These are phyloP conservation scores for Epinotia bilunana DNA, from an alignment of 2,888 invertebrate species.

Conservation along the genomic window DNA sequence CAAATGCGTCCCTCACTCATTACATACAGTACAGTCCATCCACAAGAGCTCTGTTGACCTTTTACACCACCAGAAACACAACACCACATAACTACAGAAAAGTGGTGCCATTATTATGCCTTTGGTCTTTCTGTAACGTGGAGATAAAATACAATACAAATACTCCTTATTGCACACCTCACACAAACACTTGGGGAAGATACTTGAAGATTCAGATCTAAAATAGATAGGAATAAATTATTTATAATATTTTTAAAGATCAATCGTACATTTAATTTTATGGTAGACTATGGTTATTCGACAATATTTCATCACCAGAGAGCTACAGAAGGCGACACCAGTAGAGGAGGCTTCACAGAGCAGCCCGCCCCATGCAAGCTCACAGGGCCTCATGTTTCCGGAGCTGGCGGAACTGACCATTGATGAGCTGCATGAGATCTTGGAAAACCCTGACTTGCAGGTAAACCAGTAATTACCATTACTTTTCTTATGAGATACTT, in stretches of 20 bases:
- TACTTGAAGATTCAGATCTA: not conserved
- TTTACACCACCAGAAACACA: not conserved
- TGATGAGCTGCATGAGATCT: conserved; percentile 88
- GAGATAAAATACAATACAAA: not conserved
- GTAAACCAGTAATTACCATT: conserved; percentile 47
- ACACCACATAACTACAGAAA: not conserved
- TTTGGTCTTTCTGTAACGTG: not conserved
- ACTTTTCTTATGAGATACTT: no score
- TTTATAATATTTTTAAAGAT: no score
- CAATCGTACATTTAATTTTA: no score
- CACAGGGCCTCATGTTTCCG: conserved; percentile 68
- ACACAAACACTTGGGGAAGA: no score
- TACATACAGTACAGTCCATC: no score
- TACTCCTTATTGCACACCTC: no score
- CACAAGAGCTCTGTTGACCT: not conserved
- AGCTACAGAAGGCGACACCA: conserved; percentile 86
- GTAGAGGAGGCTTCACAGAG: conserved; percentile 69
- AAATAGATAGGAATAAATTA: no score
- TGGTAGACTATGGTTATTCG: not conserved
- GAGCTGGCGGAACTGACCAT: conserved; percentile 70
- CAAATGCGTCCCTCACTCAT: no score
- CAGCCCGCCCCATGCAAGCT: conserved; percentile 64
- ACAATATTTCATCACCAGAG: conserved; percentile 67
- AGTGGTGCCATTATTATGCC: not conserved
- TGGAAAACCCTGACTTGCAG: conserved; percentile 88